Conservation (phyloP, 2,797 vertebrate genomes). For the Odontamblyopus lacepedii region DNA sequence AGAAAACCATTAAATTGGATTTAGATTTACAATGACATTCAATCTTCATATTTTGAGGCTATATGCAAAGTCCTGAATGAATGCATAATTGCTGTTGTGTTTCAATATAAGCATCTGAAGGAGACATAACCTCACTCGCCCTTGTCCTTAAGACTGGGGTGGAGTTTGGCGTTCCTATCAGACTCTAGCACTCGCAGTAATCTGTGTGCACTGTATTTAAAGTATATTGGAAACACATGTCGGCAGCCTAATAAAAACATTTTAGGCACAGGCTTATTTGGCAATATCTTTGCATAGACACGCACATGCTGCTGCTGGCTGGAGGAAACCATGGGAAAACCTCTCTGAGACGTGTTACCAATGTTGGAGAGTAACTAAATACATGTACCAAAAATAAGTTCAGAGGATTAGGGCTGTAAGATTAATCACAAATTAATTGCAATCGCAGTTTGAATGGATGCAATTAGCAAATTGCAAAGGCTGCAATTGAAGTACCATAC, state of each 20-base stretch:
- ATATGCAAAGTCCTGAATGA: background rate
- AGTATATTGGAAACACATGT: constrained; percentile 81
- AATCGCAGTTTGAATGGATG: too few relatives aligned
- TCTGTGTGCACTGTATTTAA: constrained; percentile 61
- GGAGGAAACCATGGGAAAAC: constrained; percentile 22
- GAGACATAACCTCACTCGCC: constrained; percentile 22
- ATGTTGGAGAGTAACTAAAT: too few relatives aligned
- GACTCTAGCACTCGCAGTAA: constrained; percentile 51
- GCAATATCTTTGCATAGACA: constrained; percentile 42
- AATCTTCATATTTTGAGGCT: background rate
- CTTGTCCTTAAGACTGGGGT: constrained; percentile 53
- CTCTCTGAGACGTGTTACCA: too few relatives aligned
- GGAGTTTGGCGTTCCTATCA: constrained; percentile 56
- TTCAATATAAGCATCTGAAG: constrained; percentile 11
- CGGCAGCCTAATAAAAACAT: constrained; percentile 73
- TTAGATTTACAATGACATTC: background rate
- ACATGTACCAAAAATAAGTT: too few relatives aligned
- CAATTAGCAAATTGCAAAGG: too few relatives aligned
- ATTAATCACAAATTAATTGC: too few relatives aligned
- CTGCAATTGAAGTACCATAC: too few relatives aligned
- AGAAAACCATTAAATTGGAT: background rate
- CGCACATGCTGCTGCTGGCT: constrained; percentile 17
- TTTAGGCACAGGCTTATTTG: constrained; percentile 65
- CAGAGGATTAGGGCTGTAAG: too few relatives aligned
- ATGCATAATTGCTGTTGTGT: background rate